Percentiles rank a stretch among this genome's conserved stretches.
Conservation (phyloP, 2,113 vertebrate species). For the Rousettus leschenaultii region DNA sequence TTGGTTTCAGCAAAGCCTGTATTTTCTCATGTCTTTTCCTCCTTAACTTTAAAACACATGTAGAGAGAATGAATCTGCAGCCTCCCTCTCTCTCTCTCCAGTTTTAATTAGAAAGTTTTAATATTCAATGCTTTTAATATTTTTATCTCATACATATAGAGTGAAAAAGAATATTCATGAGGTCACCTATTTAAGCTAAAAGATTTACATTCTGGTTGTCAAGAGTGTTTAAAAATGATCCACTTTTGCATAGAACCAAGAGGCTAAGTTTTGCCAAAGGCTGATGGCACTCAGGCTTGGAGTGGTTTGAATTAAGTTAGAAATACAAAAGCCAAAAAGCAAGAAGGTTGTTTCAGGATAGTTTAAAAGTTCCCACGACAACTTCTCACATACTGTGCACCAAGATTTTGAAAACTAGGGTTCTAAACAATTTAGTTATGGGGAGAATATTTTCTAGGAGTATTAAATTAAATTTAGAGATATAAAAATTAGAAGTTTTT, state of each 20-base stretch:
- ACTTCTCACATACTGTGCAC: slow-evolving; percentile 1
- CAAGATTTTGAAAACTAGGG: slow-evolving; percentile 2
- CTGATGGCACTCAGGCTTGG: slow-evolving; percentile 12
- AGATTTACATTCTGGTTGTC: slow-evolving; percentile 10
- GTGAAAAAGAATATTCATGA: slow-evolving; percentile 34
- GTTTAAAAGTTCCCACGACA: slow-evolving; percentile 59
- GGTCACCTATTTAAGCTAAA: slow-evolving; percentile 32
- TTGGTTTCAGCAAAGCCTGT: slow-evolving; percentile 49
- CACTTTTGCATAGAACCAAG: background rate
- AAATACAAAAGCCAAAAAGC: slow-evolving; percentile 41
- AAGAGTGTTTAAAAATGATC: slow-evolving; percentile 16
- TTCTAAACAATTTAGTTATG: slow-evolving; percentile 34
- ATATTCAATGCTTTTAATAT: background rate
- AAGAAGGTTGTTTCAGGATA: slow-evolving; percentile 55
- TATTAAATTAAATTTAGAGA: background rate
- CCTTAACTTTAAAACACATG: slow-evolving; percentile 55
- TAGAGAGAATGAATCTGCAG: background rate
- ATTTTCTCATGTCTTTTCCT: slow-evolving; percentile 59
- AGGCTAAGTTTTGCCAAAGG: slow-evolving; percentile 30
- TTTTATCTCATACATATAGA: background rate
- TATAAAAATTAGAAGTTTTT: background rate
- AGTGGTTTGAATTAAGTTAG: slow-evolving; percentile 45
- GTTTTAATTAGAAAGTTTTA: slow-evolving; percentile 7
- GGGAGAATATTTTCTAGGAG: background rate
- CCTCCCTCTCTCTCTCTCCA: background rate